Evolutionary conservation across 1,140 invertebrate species (phyloP).

Genomic region (Anastrepha ludens): DNA sequence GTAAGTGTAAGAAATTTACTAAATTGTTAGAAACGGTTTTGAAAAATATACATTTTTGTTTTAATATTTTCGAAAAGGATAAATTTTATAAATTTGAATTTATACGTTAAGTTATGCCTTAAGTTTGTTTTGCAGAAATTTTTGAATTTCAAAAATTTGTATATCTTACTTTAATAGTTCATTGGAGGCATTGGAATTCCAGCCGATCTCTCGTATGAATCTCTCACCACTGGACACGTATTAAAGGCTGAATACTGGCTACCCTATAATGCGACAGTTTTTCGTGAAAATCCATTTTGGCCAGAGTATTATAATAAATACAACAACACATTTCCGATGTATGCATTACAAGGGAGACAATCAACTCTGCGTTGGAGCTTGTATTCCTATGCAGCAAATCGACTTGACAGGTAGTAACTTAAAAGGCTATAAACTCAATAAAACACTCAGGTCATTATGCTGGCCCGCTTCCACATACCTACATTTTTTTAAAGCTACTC

Average conservation of each 20-base stretch:
- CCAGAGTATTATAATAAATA: constrained; percentile 61
- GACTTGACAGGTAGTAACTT: constrained; percentile 61
- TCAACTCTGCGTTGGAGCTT: constrained; percentile 62
- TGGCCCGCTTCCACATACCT: too few species aligned
- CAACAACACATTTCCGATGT: not conserved
- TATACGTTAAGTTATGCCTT: too few species aligned
- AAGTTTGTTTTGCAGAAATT: too few species aligned
- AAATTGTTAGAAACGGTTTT: too few species aligned
- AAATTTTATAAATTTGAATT: too few species aligned
- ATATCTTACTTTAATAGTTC: constrained; percentile 58
- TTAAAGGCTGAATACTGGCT: constrained; percentile 65
- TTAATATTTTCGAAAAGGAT: too few species aligned
- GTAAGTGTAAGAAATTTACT: too few species aligned
- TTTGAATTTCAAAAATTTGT: too few species aligned
- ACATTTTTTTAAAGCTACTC: too few species aligned
- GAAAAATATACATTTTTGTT: too few species aligned
- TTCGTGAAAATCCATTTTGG: constrained; percentile 63
- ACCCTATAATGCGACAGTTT: constrained; percentile 63
- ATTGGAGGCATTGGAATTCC: constrained; percentile 69
- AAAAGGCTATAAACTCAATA: not conserved
- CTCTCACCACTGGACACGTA: constrained; percentile 64
- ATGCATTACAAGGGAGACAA: constrained; percentile 21
- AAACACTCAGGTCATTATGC: not conserved
- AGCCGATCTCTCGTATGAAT: constrained; percentile 65
- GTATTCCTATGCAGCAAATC: constrained; percentile 63